Base-by-base conservation (phyloP, 2,888 invertebrate species). In the Notodonta dromedarius region DNA sequence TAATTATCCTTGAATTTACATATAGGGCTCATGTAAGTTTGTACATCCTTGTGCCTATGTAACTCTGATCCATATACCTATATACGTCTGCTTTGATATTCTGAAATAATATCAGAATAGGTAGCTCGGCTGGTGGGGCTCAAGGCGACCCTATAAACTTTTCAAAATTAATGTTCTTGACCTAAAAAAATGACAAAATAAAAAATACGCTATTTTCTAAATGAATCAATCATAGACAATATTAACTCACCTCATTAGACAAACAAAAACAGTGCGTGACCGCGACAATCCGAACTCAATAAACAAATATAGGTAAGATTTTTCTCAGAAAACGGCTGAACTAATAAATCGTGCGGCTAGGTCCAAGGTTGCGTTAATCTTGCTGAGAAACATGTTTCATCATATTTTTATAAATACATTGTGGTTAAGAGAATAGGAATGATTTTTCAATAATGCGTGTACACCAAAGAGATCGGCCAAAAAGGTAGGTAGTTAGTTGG, bases 301-400 rank as follows among this genome's bases (percentile, higher is more conserved):
- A 71, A 72, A 73, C 62, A 69, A 73, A 75, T 70, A 2, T 46
- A 24, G 24, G 24, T 40, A 51, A 54, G 9, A 57, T 63, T 60
- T 65, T 71, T 70, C 60, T 56, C 56, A 63, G 69, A 68, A 75
- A 66, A 56, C 72, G 70, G 56, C 70, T 74, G 70, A 74, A 80
- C 63, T 39, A 78, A 78, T 76, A 76, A 70, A 66, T 62, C 60
- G 61, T 68, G 61, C 50, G 67, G 67, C 66, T 67, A 57, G 61
- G 59, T 53, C 52, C 65, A 67, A 69, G 69, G 66, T 50, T 61
- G n/a, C 52, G 39, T 57, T 58, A 58, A 51, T 57, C 63, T 61
- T 59, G 52, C 57, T 57, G 61, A 56, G 46, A 61, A 61, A 58
- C 40, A 2, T 50, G 51, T 57, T 66, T 57, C 58, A 59, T 61